Evolutionary conservation across 2,113 vertebrate genomes (phyloP).

Genomic region (Smithornis capensis): DNA sequence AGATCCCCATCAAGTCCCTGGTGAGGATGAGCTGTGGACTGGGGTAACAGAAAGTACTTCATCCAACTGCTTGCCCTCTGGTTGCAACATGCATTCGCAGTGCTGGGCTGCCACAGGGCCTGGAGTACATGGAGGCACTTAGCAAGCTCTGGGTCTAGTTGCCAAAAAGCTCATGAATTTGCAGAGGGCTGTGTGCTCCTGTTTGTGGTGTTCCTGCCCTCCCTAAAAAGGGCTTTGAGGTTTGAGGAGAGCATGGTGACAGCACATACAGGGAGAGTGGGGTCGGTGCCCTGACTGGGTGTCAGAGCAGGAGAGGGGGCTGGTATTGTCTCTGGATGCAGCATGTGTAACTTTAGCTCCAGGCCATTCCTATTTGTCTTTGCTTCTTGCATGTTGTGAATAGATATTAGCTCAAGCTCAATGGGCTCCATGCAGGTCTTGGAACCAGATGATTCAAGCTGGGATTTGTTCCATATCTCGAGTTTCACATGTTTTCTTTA

Average conservation of each 20-base stretch:
- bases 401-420: conserved; percentile 58
- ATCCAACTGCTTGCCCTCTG: accelerated
- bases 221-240: background rate
- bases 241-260: accelerated
- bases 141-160: background rate
- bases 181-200: background rate
- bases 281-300: accelerated
- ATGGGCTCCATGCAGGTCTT: conserved; percentile 24
- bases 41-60: background rate
- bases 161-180: background rate
- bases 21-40: background rate
- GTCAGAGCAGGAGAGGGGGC: background rate
- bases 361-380: conserved; percentile 14
- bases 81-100: accelerated
- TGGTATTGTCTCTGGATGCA: background rate
- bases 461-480: conserved; percentile 62
- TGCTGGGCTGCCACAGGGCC: accelerated
- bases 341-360: background rate
- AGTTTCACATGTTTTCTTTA: conserved; percentile 50
- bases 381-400: conserved; percentile 58
- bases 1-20: background rate
- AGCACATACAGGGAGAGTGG: accelerated
- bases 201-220: background rate
- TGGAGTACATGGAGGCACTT: accelerated
- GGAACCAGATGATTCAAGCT: conserved; percentile 57